Base-by-base conservation (phyloP, 2,888 invertebrate species). In the Drosophila neonasuta region DNA sequence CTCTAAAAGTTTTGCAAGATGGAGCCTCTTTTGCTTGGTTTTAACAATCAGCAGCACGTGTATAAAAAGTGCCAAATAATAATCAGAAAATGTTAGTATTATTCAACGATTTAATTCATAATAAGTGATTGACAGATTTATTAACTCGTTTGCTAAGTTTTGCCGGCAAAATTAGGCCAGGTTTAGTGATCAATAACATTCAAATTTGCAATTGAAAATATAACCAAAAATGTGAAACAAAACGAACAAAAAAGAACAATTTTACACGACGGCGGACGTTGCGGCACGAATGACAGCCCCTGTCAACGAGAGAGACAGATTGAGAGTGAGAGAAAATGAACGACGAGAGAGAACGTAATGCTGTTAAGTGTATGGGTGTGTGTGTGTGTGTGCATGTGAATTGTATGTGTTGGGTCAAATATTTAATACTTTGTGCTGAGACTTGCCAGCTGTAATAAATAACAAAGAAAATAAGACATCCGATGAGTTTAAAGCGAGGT, bases 1-100 rank as follows among this genome's bases (percentile, higher is more conserved):
- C 88, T 83, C 74, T 89, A 85, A 88, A 83, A 89, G 82, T 80
- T 89, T 89, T 84, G 85, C 90, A 90, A 90, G 87, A 89, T 90
- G 89, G 88, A 88, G 88, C 89, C 90, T 86, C 81, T 90, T 91
- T 91, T 90, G 91, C 90, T 91, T 91, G 90, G 86, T 90, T 90
- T 90, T 88, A 88, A 89, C 86, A 90, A 91, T 89, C 90, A 89
- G 89, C 89, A 91, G 91, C 91, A 91, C 91, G 91, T 91, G 91
- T 91, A 87, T 89, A 88, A 89, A 90, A 90, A 91, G 91, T 91
- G 91, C 91, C 91, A 91, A 91, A 91, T 86, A 88, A 88, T 87
- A 88, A 85, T 90, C 88, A 79, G 77, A 88, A 90, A 89, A 91
- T 91, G 91, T 91, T 88, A 90, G 91, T 91, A 90, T 89, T 71